Evolutionary conservation across 2,113 vertebrate genomes (phyloP).

Genomic region (Piprites chloris): DNA sequence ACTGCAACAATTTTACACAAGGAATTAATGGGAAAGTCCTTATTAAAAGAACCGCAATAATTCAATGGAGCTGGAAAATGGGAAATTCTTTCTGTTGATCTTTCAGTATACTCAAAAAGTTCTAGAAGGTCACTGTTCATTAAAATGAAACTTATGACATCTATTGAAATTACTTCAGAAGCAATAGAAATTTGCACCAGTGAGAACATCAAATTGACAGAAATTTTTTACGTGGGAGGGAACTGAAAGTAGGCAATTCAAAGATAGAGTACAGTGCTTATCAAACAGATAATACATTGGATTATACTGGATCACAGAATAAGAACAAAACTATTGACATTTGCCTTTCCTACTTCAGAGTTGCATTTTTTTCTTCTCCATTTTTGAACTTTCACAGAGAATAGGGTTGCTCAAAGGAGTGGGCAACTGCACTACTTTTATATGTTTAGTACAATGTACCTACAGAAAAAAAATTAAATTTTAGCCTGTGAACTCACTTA

Average conservation of each 20-base stretch:
- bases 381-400: neutral
- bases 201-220: neutral
- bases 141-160: neutral
- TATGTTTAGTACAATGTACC: too few relatives aligned
- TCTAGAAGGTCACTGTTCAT: neutral
- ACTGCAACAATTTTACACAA: neutral
- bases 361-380: neutral
- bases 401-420: neutral
- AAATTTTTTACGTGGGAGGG: neutral
- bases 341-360: neutral
- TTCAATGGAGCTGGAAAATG: neutral
- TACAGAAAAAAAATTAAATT: neutral
- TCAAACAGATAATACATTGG: neutral
- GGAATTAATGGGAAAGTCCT: neutral
- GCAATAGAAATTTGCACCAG: neutral
- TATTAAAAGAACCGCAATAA: neutral
- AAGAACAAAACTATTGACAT: neutral
- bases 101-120: neutral
- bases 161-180: neutral
- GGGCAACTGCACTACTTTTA: neutral
- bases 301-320: neutral
- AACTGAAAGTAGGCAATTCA: neutral
- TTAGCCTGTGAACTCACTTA: neutral
- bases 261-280: fast-evolving
- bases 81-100: neutral